Base-by-base conservation (phyloP, 2,797 vertebrate species). In the Hypotaenidia philippensis region DNA sequence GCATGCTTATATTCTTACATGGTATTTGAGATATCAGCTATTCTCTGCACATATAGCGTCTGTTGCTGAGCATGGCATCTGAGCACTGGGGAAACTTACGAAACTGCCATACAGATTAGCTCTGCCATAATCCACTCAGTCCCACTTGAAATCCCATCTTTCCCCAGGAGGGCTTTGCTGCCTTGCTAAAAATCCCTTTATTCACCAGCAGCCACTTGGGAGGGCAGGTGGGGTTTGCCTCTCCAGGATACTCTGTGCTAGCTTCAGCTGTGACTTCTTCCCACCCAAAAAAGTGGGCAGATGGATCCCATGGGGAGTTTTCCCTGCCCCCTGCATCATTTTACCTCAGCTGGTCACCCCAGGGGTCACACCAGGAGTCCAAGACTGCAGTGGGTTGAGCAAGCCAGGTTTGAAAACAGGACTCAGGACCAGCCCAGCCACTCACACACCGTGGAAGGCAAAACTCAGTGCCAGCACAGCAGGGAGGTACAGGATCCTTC, bases 31-130 rank as follows among this genome's bases (percentile, higher is more conserved):
- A 83, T 88, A 95, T 87, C 56, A 64, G 36, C 27, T 77, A 71
- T 91, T 93, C 82, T 87, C 9, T 2, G 71, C 70, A 92, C 89
- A 88, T 4, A 75, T 1, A 78, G 34, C 0, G 11, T 94, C 95
- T 93, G 64, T 52, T 77, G 45, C 93, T 49, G 66, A 78, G 66
- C 32, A 4, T 13, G 0, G 45, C 89, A 52, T 26, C 70, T 85
- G 47, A 32, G 32, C 45, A 49, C 59, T 36, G n/a, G 10, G 40
- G 55, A 84, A 96, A 95, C 27, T 71, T 78, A 90, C 60, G 50
- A 78, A 85, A 27, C 79, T 78, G 45, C 57, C 77, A 40, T 69
- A 68, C 55, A 47, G 87, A 94, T 93, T 47, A 96, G 55, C 64
- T 76, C 36, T 63, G 38, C 19, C 32, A 20, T 72, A 80, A 92